Conservation (phyloP, 2,888 invertebrate species). For the Platypus cylindrus region DNA sequence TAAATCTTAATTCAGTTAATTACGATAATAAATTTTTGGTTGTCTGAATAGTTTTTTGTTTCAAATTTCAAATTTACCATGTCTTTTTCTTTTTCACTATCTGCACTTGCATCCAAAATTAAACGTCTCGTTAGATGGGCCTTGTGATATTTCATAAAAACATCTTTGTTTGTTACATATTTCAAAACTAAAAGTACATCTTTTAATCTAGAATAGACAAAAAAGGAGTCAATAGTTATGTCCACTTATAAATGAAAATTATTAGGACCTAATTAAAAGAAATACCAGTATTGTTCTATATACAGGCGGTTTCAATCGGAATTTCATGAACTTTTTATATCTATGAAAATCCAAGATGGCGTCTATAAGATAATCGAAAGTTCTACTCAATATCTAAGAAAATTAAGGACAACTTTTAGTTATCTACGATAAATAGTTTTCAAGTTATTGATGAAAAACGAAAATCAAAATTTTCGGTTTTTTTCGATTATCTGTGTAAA, state of each 20-base stretch:
- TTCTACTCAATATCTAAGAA: too few species aligned
- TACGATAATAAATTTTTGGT: background rate
- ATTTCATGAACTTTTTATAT: too few species aligned
- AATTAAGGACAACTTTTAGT: too few species aligned
- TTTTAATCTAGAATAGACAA: conserved; percentile 47
- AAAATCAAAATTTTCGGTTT: too few species aligned
- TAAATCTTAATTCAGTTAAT: background rate
- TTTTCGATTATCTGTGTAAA: too few species aligned
- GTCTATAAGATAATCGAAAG: too few species aligned
- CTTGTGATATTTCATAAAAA: conserved; percentile 99
- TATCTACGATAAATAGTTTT: too few species aligned
- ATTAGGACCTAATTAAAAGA: too few species aligned
- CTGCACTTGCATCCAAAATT: conserved; percentile 92
- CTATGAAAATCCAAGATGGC: too few species aligned
- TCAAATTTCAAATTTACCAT: conserved; percentile 58
- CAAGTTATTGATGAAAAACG: too few species aligned
- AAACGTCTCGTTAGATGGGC: conserved; percentile 91
- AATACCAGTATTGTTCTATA: too few species aligned
- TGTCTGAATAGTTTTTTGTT: background rate
- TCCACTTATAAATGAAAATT: background rate
- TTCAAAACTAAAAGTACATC: conserved; percentile 94
- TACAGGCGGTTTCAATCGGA: too few species aligned
- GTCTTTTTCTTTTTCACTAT: conserved; percentile 98
- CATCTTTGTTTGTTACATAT: conserved; percentile 98
- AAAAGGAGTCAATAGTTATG: background rate